Percentiles rank a stretch among this genome's conserved stretches.
Evolutionary conservation across 2,888 invertebrate species (phyloP).

Genomic region (Euplagia quadripunctaria): DNA sequence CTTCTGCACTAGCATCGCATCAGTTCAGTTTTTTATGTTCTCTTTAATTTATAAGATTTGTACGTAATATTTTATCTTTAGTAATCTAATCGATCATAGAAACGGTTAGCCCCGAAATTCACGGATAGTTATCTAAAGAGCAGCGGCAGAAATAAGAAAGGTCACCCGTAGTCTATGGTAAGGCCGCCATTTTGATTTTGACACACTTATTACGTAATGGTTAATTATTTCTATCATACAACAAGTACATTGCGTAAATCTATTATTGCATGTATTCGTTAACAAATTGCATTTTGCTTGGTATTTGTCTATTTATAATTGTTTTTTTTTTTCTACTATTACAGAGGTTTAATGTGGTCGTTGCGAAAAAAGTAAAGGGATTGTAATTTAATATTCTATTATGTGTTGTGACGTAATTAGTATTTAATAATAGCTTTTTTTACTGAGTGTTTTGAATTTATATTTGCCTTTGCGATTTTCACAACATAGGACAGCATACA

Average conservation of each 20-base stretch:
- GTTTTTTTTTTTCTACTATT: constrained; percentile 6
- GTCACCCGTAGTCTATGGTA: neutral
- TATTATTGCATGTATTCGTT: constrained; percentile 28
- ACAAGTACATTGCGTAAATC: constrained; percentile 46
- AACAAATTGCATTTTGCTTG: constrained; percentile 23
- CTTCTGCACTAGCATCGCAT: no score
- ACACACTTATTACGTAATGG: constrained; percentile 31
- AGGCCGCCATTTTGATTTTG: constrained; percentile 30
- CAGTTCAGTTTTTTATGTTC: neutral
- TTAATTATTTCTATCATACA: constrained; percentile 39
- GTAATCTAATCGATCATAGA: constrained; percentile 1
- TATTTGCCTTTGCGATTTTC: neutral
- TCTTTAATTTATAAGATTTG: neutral
- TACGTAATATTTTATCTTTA: neutral
- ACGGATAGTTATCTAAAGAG: constrained; percentile 13
- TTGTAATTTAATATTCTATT: neutral
- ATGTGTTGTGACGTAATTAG: neutral
- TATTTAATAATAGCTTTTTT: neutral
- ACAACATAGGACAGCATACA: no score
- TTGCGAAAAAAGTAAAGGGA: constrained; percentile 19
- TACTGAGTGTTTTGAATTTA: neutral
- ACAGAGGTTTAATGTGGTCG: neutral
- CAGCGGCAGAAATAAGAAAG: constrained; percentile 21
- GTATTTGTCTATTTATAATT: constrained; percentile 18
- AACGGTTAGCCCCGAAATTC: constrained; percentile 21